Conservation (phyloP, 2,797 vertebrate species). For the Sebastes nivosus region DNA sequence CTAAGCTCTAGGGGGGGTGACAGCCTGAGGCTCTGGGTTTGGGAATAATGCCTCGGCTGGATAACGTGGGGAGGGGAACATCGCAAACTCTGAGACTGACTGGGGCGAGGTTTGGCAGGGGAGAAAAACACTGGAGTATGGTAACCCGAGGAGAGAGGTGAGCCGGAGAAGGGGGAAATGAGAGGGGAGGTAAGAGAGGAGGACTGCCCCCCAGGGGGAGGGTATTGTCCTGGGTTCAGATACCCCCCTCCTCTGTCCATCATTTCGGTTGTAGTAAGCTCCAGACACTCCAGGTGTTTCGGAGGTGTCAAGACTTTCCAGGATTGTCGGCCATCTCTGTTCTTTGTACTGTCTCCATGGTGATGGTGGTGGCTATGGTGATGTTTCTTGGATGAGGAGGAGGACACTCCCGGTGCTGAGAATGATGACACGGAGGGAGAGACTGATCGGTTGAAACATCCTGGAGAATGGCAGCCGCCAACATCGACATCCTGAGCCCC, state of each 20-base stretch:
- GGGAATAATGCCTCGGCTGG: slow-evolving; percentile 79
- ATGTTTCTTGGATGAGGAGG: slow-evolving; percentile 79
- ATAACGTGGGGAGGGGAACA: slow-evolving; percentile 77
- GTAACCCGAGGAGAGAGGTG: slow-evolving; percentile 82
- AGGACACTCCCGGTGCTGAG: slow-evolving; percentile 77
- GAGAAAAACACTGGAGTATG: slow-evolving; percentile 84
- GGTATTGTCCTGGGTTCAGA: slow-evolving; percentile 76
- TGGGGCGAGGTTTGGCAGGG: slow-evolving; percentile 80
- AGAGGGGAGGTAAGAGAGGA: slow-evolving; percentile 79
- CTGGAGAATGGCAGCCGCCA: slow-evolving; percentile 79
- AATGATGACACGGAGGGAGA: slow-evolving; percentile 83
- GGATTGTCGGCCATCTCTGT: slow-evolving; percentile 84
- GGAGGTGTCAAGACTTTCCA: slow-evolving; percentile 93
- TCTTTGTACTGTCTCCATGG: slow-evolving; percentile 86
- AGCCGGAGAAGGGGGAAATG: slow-evolving; percentile 82
- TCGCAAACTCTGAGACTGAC: slow-evolving; percentile 81
- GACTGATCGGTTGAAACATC: slow-evolving; percentile 76
- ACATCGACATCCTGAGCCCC: slow-evolving; percentile 87
- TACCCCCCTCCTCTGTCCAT: slow-evolving; percentile 75
- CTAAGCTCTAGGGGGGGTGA: slow-evolving; percentile 73
- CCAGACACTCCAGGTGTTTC: slow-evolving; percentile 87
- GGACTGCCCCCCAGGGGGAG: slow-evolving; percentile 65
- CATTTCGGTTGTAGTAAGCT: slow-evolving; percentile 77
- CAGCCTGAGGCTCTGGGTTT: slow-evolving; percentile 78
- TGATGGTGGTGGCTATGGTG: slow-evolving; percentile 77